A percentile compares a stretch with the other conserved stretches of the same genome.
Evolutionary conservation across 2,888 invertebrate species (phyloP).

Genomic region (Pseudanteris insignis): DNA sequence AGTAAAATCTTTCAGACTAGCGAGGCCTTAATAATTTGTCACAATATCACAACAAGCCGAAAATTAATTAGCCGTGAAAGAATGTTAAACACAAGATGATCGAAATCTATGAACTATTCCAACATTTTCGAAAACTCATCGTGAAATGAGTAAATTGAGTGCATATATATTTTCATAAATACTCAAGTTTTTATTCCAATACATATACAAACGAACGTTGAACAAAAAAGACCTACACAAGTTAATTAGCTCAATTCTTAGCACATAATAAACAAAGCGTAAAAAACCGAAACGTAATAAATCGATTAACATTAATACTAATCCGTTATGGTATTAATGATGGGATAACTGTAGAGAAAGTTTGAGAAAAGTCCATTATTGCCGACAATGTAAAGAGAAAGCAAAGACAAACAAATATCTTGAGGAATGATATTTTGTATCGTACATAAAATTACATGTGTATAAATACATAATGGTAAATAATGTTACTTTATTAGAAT

Average conservation of each 20-base stretch:
- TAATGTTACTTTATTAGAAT: too few relatives aligned
- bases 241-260: constrained; percentile 17
- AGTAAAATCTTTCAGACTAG: too few relatives aligned
- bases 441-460: constrained; percentile 7
- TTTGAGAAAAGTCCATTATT: constrained; percentile 26
- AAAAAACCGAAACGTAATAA: constrained; percentile 16
- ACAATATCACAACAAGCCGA: too few relatives aligned
- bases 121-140: too few relatives aligned
- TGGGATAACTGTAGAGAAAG: constrained; percentile 30
- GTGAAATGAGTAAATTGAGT: too few relatives aligned
- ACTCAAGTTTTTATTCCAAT: too few relatives aligned
- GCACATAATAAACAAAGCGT: background rate
- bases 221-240: background rate
- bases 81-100: too few relatives aligned
- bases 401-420: constrained; percentile 15
- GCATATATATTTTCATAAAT: too few relatives aligned
- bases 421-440: constrained; percentile 10
- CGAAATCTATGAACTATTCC: too few relatives aligned
- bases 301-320: constrained; percentile 25
- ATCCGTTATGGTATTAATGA: constrained; percentile 20
- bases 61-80: too few relatives aligned
- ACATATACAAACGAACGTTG: too few relatives aligned
- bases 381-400: constrained; percentile 19
- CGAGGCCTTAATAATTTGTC: too few relatives aligned
- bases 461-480: constrained; percentile 2